phyloP scores from a whole-genome alignment of 2,113 vertebrate genomes.

The Cepphus grylle region DNA sequence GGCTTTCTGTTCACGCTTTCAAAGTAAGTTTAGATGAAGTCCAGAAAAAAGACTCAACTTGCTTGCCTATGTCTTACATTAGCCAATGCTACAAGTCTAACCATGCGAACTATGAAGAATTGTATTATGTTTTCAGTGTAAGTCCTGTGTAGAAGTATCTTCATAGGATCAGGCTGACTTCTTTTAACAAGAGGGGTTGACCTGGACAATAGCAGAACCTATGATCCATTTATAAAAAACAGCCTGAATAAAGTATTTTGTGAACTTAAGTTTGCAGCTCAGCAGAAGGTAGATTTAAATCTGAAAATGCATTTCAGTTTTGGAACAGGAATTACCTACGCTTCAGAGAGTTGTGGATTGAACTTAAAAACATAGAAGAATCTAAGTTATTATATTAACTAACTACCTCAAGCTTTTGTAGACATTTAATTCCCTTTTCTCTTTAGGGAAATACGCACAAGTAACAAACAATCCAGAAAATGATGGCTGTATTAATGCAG shows the following conservation, averaged over 20 bases:
- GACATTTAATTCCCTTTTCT: background rate
- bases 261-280: background rate
- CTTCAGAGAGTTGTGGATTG: background rate
- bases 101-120: background rate
- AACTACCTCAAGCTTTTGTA: background rate
- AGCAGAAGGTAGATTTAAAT: background rate
- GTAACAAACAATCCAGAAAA: slow-evolving; percentile 99
- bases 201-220: background rate
- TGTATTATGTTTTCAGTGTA: background rate
- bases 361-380: background rate
- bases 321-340: background rate
- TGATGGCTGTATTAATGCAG: slow-evolving; percentile 96
- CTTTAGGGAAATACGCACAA: slow-evolving; percentile 94
- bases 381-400: background rate
- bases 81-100: background rate
- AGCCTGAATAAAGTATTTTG: background rate
- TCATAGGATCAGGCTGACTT: background rate
- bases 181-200: background rate
- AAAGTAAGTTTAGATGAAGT: background rate
- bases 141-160: background rate
- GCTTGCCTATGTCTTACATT: background rate
- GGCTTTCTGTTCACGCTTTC: background rate
- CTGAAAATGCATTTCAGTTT: background rate
- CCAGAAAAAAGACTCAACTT: background rate
- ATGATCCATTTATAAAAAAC: background rate